Conservation (phyloP, 1,140 invertebrate genomes). For the Platyura marginata region DNA sequence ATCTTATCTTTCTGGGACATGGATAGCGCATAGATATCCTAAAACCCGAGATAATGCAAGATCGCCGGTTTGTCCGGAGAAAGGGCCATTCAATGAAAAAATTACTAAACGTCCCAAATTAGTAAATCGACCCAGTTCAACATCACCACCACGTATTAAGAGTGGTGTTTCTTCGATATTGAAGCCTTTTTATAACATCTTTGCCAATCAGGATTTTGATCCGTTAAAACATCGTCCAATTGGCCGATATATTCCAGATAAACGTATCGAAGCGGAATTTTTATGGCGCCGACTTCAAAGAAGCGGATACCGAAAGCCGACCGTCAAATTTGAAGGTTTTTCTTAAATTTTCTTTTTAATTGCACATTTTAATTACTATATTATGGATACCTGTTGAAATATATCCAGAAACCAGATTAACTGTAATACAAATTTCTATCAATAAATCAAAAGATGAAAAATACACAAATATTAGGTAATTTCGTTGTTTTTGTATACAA, state of each 20-base stretch:
- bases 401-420: too few relatives aligned
- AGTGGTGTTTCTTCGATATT: slow-evolving; percentile 3
- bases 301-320: slow-evolving; percentile 7
- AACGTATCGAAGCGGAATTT: slow-evolving; percentile 8
- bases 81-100: slow-evolving; percentile 16
- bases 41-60: slow-evolving; percentile 40
- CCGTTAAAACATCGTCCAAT: slow-evolving; percentile 52
- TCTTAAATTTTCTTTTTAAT: slow-evolving; percentile 12
- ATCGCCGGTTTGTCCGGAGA: slow-evolving; percentile 33
- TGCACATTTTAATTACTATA: too few relatives aligned
- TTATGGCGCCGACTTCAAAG: slow-evolving; percentile 6
- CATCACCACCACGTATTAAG: slow-evolving; percentile 18
- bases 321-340: slow-evolving; percentile 21
- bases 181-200: slow-evolving; percentile 26
- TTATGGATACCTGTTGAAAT: too few relatives aligned
- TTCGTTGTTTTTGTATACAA: too few relatives aligned
- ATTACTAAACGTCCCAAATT: slow-evolving; percentile 1
- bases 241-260: slow-evolving; percentile 51
- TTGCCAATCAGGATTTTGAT: slow-evolving; percentile 50
- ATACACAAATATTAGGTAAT: too few relatives aligned
- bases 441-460: too few relatives aligned
- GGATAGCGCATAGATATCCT: slow-evolving; percentile 58
- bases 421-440: too few relatives aligned
- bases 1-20: slow-evolving; percentile 51
- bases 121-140: slow-evolving; percentile 20